Conservation (phyloP, 2,797 vertebrate species). For the Onychomys leucogaster region DNA sequence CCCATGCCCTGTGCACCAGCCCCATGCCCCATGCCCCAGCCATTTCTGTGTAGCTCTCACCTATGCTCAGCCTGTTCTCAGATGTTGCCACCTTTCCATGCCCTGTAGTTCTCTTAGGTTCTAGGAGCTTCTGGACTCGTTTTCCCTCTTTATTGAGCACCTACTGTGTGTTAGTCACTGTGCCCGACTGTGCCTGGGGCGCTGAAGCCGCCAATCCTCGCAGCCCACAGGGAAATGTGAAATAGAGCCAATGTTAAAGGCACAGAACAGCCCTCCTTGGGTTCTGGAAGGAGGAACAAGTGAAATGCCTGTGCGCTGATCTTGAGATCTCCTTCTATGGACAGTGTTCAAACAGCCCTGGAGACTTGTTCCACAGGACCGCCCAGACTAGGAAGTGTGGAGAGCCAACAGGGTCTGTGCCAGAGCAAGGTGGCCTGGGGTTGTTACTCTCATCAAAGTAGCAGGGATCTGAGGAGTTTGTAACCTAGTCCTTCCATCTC, state of each 20-base stretch:
- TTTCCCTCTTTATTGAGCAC: rapidly evolving
- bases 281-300: rapidly evolving
- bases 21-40: rapidly evolving
- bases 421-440: not conserved
- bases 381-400: rapidly evolving
- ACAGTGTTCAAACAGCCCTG: rapidly evolving
- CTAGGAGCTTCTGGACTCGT: not conserved
- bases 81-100: too few species aligned
- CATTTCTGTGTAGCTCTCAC: rapidly evolving
- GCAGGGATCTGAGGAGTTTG: not conserved
- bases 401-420: too few species aligned
- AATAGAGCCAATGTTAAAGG: rapidly evolving
- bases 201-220: rapidly evolving
- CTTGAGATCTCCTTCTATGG: rapidly evolving
- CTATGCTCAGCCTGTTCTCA: rapidly evolving
- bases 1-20: too few species aligned
- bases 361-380: rapidly evolving
- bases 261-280: rapidly evolving
- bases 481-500: not conserved
- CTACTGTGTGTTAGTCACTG: rapidly evolving
- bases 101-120: rapidly evolving
- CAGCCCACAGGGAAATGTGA: rapidly evolving
- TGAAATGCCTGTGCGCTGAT: rapidly evolving
- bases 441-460: not conserved
- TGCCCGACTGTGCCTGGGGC: rapidly evolving